Percentiles rank a stretch among this genome's conserved stretches.
Evolutionary conservation across 2,113 vertebrate genomes (phyloP).

Genomic region (Sminthopsis crassicaudata): DNA sequence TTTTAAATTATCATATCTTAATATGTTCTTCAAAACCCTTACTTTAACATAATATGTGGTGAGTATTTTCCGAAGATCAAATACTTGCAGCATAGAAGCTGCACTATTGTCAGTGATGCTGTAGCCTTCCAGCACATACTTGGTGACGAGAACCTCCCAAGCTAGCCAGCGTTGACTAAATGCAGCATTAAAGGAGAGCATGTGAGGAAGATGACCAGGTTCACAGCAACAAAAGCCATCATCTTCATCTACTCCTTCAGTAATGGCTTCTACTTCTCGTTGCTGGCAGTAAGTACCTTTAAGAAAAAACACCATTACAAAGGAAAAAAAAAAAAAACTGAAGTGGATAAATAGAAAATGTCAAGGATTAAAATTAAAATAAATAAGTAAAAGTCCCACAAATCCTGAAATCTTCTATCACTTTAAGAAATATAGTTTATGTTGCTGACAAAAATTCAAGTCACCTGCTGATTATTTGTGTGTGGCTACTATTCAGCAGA

Average conservation of each 20-base stretch:
- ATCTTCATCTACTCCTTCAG: conserved; percentile 92
- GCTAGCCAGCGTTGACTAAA: conserved; percentile 93
- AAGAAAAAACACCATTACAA: conserved; percentile 22
- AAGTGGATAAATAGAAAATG: background rate
- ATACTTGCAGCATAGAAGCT: conserved; percentile 93
- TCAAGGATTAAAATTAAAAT: conserved; percentile 4
- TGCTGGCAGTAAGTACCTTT: conserved; percentile 93
- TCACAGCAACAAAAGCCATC: conserved; percentile 94
- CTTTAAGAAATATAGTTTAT: background rate
- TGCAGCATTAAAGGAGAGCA: conserved; percentile 91
- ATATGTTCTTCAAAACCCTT: background rate
- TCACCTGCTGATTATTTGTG: background rate
- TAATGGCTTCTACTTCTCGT: conserved; percentile 92
- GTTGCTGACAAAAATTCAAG: background rate
- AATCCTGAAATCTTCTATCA: background rate
- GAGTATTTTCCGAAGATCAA: conserved; percentile 91
- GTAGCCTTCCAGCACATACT: conserved; percentile 92
- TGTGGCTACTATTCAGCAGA: background rate
- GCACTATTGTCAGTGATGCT: conserved; percentile 94
- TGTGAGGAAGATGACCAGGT: conserved; percentile 90
- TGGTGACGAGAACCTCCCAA: conserved; percentile 93
- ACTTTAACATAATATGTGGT: conserved; percentile 94
- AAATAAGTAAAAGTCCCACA: background rate
- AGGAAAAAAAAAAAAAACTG: background rate
- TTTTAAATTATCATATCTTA: background rate